Conservation (phyloP, 2,888 invertebrate species). For the Chalcis sispes region DNA sequence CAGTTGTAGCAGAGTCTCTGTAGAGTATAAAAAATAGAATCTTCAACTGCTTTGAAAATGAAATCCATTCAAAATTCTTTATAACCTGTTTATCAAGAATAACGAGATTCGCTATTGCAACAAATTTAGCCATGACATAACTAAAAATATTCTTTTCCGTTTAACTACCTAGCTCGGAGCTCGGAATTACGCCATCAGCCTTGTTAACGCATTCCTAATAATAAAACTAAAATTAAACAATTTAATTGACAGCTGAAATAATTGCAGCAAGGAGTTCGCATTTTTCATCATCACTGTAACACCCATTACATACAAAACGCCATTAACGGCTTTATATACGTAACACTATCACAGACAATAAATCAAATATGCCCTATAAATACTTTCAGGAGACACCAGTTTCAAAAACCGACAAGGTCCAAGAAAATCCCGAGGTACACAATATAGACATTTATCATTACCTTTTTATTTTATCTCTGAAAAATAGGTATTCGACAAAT, state of each 20-base stretch:
- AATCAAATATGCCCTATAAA: constrained; percentile 22
- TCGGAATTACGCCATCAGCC: background rate
- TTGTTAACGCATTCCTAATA: background rate
- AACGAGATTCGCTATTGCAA: too few species aligned
- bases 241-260: constrained; percentile 34
- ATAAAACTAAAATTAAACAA: constrained; percentile 1
- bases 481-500: too few species aligned
- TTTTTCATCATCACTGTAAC: constrained; percentile 1
- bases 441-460: background rate
- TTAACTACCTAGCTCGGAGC: background rate
- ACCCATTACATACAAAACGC: constrained; percentile 14
- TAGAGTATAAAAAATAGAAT: too few species aligned
- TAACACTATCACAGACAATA: constrained; percentile 4
- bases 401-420: constrained; percentile 47
- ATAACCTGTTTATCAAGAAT: too few species aligned
- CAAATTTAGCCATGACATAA: background rate
- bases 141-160: background rate
- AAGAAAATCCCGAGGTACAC: constrained; percentile 47
- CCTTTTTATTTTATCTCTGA: too few species aligned
- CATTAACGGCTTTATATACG: constrained; percentile 32
- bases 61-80: too few species aligned
- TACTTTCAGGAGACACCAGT: constrained; percentile 58
- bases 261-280: background rate
- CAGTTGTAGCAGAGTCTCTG: too few species aligned
- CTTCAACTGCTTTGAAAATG: too few species aligned